Conservation (phyloP, 2,888 invertebrate species). For the Drosophila hamatofila region DNA sequence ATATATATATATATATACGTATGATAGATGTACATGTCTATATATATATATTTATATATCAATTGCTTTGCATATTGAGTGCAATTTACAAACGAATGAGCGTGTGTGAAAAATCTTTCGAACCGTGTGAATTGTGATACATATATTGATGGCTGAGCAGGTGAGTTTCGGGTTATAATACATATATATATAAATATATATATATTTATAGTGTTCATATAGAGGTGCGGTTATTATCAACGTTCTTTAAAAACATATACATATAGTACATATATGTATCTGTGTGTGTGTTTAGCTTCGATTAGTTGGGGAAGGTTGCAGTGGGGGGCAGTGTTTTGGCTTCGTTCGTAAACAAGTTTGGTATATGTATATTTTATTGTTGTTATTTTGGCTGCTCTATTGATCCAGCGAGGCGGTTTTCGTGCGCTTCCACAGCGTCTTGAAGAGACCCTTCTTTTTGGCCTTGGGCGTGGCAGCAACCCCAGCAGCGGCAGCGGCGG, state of each 20-base stretch:
- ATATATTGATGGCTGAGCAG: slow-evolving; percentile 40
- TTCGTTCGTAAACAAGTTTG: slow-evolving; percentile 36
- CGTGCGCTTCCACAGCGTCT: slow-evolving; percentile 95
- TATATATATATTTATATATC: slow-evolving; percentile 26
- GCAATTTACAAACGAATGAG: slow-evolving; percentile 52
- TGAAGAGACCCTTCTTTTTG: slow-evolving; percentile 95
- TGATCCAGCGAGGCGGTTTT: slow-evolving; percentile 95
- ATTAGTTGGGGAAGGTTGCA: not conserved
- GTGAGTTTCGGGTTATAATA: slow-evolving; percentile 19
- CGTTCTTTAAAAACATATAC: slow-evolving; percentile 46
- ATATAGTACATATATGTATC: slow-evolving; percentile 23
- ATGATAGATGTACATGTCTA: slow-evolving; percentile 8
- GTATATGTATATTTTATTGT: not conserved
- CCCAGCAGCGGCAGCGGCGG: slow-evolving; percentile 42
- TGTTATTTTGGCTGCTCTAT: slow-evolving; percentile 84
- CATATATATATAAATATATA: slow-evolving; percentile 15
- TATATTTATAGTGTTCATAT: slow-evolving; percentile 30
- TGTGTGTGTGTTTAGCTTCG: not conserved
- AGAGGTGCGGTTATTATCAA: slow-evolving; percentile 69
- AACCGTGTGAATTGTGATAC: slow-evolving; percentile 2
- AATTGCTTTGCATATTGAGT: slow-evolving; percentile 54
- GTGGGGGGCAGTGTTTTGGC: slow-evolving; percentile 62
- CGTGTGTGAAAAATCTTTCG: slow-evolving; percentile 32
- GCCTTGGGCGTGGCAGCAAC: slow-evolving; percentile 72
- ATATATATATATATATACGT: slow-evolving; percentile 19